These are phyloP conservation scores for Chromis chromis DNA, from an alignment of 2,797 vertebrate genomes.

Conservation along the genomic window DNA sequence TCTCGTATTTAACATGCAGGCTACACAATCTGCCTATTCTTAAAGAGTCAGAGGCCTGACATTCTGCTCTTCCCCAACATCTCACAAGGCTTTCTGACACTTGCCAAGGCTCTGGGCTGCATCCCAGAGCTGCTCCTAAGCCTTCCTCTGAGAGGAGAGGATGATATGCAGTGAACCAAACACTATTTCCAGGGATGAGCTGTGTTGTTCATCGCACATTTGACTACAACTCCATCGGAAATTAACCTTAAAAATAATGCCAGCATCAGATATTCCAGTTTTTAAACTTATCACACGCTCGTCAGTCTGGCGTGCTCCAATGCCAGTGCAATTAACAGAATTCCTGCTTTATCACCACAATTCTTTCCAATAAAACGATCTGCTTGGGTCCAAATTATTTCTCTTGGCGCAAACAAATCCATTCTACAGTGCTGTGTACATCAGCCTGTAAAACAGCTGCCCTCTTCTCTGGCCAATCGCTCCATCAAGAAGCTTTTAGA, in stretches of 20 bases:
- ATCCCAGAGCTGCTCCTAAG: constrained; percentile 46
- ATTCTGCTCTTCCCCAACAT: constrained; percentile 40
- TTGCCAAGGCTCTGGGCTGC: constrained; percentile 38
- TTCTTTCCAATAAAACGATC: constrained; percentile 21
- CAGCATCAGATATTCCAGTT: not conserved
- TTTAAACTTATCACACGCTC: not conserved
- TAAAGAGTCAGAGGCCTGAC: constrained; percentile 40
- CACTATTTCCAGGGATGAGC: constrained; percentile 28
- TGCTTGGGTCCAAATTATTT: constrained; percentile 2
- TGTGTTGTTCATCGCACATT: constrained; percentile 17
- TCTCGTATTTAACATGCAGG: constrained; percentile 22
- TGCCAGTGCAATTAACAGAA: constrained; percentile 12
- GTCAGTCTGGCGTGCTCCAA: not conserved
- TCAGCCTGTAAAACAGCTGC: constrained; percentile 26
- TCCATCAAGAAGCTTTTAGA: constrained; percentile 42
- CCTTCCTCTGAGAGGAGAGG: constrained; percentile 23
- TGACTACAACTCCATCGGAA: constrained; percentile 15
- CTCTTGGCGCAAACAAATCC: constrained; percentile 30
- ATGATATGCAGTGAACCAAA: constrained; percentile 12
- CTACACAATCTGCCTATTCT: constrained; percentile 56
- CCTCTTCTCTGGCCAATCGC: constrained; percentile 25
- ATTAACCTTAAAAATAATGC: not conserved
- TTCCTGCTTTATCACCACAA: not conserved
- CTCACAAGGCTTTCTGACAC: constrained; percentile 47
- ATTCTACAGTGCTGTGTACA: constrained; percentile 18